Percentiles rank a stretch among this genome's conserved stretches.
Evolutionary conservation across 2,888 invertebrate genomes (phyloP).

Genomic region (Rhagonycha fulva): DNA sequence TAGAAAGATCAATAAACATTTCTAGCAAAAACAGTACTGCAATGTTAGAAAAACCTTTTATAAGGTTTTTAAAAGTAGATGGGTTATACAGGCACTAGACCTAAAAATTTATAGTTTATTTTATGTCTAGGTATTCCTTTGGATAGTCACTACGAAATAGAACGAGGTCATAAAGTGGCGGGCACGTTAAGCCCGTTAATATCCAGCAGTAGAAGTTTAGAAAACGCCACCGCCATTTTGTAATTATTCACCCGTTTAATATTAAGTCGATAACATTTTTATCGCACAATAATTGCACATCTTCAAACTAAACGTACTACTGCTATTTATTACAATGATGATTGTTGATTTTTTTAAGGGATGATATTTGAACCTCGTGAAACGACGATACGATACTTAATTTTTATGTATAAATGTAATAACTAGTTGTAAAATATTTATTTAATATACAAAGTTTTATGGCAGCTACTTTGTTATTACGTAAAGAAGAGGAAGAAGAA

Average conservation of each 20-base stretch:
- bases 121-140: conserved; percentile 60
- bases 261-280: conserved; percentile 1
- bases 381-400: neutral
- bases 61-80: no score
- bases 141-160: conserved; percentile 82
- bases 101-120: neutral
- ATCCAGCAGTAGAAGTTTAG: conserved; percentile 53
- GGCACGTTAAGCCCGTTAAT: conserved; percentile 80
- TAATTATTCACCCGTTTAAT: conserved; percentile 35
- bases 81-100: no score
- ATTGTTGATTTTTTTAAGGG: neutral
- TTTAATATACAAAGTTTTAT: neutral
- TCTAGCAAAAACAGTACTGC: no score
- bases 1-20: no score
- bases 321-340: neutral
- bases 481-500: neutral
- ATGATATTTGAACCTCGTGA: neutral
- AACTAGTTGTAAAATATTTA: neutral
- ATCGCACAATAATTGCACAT: neutral
- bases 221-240: conserved; percentile 51
- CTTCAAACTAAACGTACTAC: neutral
- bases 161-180: conserved; percentile 75
- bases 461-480: neutral
- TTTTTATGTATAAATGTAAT: neutral
- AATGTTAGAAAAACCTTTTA: no score